Evolutionary conservation across 2,888 invertebrate genomes (phyloP), one percentile per base, ranked within the genome.

Genomic region (Lithophane socia): DNA sequence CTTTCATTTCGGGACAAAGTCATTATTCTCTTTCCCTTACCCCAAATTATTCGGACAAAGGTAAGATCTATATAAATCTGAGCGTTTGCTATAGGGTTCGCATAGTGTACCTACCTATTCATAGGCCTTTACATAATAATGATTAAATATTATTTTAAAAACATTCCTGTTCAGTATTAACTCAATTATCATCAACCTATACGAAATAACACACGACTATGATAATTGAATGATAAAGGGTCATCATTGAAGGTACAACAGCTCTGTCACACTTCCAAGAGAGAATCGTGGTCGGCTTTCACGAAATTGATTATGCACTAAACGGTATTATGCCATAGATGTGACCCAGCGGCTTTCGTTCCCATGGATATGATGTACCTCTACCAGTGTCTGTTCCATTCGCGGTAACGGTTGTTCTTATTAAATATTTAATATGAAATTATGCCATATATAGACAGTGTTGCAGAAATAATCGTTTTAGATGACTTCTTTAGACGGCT

Each of bases 251-350:
- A 58, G 52, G 24, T 60, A 52, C n/a, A 58, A 65, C 66, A 68
- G 44, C 74, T 24, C 18, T 74, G 73, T 85, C 77, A 82, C 82
- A 82, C 73, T 68, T 78, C 73, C 54, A 44, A 76, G 73, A 84
- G 75, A 82, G 65, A 84, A 84, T 83, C 75, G 78, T 84, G 78
- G 66, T 71, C 64, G 68, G 78, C 75, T 84, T 79, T 84, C 83
- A 83, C 83, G 84, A 76, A 76, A 83, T 83, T 83, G 83, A 83
- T 83, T 83, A 83, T 83, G 66, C 83, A 67, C 66, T 83, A 75
- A 75, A 79, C 75, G 83, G 84, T 79, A 75, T 75, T 72, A 82
- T 66, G 66, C 52, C 66, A 58, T 66, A 83, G 79, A 75, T 47
- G 73, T 83, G 83, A 83, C 83, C 83, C 83, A 73, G 65, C 73